Base-by-base conservation (phyloP, 2,888 invertebrate species). In the Netelia melanura region DNA sequence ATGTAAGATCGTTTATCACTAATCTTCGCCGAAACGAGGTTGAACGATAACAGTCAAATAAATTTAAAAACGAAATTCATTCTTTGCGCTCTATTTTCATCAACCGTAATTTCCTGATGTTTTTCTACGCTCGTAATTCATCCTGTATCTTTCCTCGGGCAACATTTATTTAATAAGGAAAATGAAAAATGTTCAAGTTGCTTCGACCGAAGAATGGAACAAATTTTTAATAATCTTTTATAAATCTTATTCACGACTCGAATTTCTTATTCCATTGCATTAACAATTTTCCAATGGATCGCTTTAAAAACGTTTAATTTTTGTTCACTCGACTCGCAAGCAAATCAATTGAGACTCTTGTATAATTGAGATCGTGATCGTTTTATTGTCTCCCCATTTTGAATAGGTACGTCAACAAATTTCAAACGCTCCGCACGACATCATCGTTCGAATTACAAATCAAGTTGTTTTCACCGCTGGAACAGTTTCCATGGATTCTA, bases 51-150 rank as follows among this genome's bases (percentile, higher is more conserved):
- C 74, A 64, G n/a, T 38, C 25, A 76, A 44, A 61, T 71, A 58
- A 54, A 84, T 74, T 25, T 67, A 71, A 76, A 77, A 83, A 58
- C 75, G 58, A 68, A 84, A 87, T 89, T 87, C 84, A 84, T 89
- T 88, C 70, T 87, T 89, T 81, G 82, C 88, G 92, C 91, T 91
- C 91, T 92, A 92, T 90, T 74, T 72, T 87, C 85, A 86, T 87
- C 38, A 38, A 3, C 38, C 38, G 87, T 89, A 88, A 89, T 88
- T 86, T 81, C 88, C 88, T 83, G 1, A 58, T 70, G n/a, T 56
- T 30, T 5, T 30, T 30, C 30, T 5, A 30, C 30, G 30, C 30
- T 30, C 30, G 30, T 30, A 30, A 30, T 3, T 30, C 30, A 30
- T 30, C 30, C 30, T 30, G 3, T 30, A 30, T 30, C 1, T 30